Evolutionary conservation across 2,888 invertebrate species (phyloP).

Genomic region (Busseola fusca): DNA sequence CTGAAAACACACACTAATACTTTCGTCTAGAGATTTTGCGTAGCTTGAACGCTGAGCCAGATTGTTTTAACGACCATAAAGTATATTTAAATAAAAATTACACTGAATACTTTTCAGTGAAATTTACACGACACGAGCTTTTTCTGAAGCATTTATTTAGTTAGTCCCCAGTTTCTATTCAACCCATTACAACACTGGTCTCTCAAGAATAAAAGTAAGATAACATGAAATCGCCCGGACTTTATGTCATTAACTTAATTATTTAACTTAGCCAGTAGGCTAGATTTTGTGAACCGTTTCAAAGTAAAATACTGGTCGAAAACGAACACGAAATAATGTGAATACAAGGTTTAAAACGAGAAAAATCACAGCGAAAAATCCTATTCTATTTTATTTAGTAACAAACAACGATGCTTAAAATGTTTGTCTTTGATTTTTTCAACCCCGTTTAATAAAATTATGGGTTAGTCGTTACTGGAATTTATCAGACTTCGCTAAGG

Average conservation of each 20-base stretch:
- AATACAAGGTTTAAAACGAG: background rate
- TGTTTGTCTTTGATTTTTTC: background rate
- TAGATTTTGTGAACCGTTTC: constrained; percentile 17
- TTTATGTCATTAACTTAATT: constrained; percentile 39
- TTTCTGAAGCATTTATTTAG: background rate
- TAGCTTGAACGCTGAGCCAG: no score
- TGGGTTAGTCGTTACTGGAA: background rate
- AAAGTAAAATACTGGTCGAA: constrained; percentile 27
- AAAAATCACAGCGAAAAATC: background rate
- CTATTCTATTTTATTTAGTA: background rate
- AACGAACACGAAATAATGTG: constrained; percentile 4
- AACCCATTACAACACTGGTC: constrained; percentile 21
- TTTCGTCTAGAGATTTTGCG: no score
- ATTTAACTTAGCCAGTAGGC: constrained; percentile 34
- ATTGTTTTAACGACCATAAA: background rate
- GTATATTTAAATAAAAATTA: background rate
- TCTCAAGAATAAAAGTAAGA: constrained; percentile 22
- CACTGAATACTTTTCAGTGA: background rate
- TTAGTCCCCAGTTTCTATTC: background rate
- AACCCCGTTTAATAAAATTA: background rate
- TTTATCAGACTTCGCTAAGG: background rate
- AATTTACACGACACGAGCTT: background rate
- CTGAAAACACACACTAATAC: no score
- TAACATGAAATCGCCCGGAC: background rate
- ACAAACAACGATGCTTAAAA: background rate